Conservation (phyloP, 2,797 vertebrate genomes). For the Tarsius wallacei region DNA sequence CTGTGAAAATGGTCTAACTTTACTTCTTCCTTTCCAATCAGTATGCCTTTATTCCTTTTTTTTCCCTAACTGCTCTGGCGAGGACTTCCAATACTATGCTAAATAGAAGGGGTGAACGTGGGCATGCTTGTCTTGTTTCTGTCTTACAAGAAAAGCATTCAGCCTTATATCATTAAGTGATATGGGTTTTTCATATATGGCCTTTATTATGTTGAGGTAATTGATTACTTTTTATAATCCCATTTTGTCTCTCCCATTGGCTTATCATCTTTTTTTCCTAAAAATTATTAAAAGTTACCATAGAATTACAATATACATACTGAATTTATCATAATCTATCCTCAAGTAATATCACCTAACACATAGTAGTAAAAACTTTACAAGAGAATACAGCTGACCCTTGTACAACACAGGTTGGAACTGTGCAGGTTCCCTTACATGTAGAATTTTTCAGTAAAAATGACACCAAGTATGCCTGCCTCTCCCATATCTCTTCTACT, state of each 20-base stretch:
- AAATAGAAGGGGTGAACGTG: too few relatives aligned
- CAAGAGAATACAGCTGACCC: not conserved
- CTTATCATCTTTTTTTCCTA: not conserved
- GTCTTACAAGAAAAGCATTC: too few relatives aligned
- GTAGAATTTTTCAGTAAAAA: not conserved
- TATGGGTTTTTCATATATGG: too few relatives aligned
- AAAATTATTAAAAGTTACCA: not conserved
- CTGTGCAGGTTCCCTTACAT: not conserved
- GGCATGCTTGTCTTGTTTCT: too few relatives aligned
- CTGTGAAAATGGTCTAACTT: slow-evolving; percentile 12
- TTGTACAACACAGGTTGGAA: not conserved
- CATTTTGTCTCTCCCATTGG: not conserved
- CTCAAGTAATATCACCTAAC: not conserved
- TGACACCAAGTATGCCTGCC: not conserved
- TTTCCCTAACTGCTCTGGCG: too few relatives aligned
- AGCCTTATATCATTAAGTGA: too few relatives aligned
- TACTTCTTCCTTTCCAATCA: not conserved
- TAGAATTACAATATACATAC: not conserved
- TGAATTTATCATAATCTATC: slow-evolving; percentile 1
- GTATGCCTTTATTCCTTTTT: too few relatives aligned
- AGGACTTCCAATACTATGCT: too few relatives aligned
- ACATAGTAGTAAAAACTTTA: not conserved
- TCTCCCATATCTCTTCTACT: too few relatives aligned
- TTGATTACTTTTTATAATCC: slow-evolving; percentile 6
- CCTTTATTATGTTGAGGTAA: not conserved